Evolutionary conservation across 2,888 invertebrate species (phyloP).

Genomic region (Smittia sp.): DNA sequence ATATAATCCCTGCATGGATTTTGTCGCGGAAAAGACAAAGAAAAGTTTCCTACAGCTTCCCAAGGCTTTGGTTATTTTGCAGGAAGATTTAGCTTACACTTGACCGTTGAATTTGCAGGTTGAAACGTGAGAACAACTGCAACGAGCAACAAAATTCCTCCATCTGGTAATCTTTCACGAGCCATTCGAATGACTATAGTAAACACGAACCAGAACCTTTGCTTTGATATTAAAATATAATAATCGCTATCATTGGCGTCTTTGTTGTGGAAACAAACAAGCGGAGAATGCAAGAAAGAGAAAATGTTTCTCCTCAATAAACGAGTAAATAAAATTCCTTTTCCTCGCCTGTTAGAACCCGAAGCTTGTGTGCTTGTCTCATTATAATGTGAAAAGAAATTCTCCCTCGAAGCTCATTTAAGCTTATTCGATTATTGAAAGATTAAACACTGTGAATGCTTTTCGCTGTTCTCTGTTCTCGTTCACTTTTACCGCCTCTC

Average conservation of each 20-base stretch:
- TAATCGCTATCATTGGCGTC: slow-evolving; percentile 21
- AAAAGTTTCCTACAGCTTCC: too few species aligned
- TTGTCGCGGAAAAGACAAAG: too few species aligned
- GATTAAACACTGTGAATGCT: slow-evolving; percentile 34
- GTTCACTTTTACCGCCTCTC: slow-evolving; percentile 23
- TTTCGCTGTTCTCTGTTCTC: slow-evolving; percentile 12
- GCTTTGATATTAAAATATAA: neutral
- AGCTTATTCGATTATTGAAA: slow-evolving; percentile 37
- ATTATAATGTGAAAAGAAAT: slow-evolving; percentile 27
- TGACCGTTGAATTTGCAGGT: too few species aligned
- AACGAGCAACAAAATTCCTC: too few species aligned
- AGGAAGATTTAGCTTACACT: too few species aligned
- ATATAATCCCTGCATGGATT: neutral
- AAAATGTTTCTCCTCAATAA: slow-evolving; percentile 23
- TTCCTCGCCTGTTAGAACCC: neutral
- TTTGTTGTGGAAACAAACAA: slow-evolving; percentile 1
- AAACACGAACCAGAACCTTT: neutral
- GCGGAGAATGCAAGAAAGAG: neutral
- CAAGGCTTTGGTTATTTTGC: too few species aligned
- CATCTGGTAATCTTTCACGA: too few species aligned
- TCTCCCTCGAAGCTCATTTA: slow-evolving; percentile 6
- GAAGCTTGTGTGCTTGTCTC: neutral
- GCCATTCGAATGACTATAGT: neutral
- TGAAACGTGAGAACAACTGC: too few species aligned
- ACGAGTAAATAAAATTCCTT: slow-evolving; percentile 27